Percentiles rank a stretch among this genome's conserved stretches.
These are phyloP conservation scores for Otis tarda DNA, from an alignment of 2,113 vertebrate genomes.

Conservation along the genomic window DNA sequence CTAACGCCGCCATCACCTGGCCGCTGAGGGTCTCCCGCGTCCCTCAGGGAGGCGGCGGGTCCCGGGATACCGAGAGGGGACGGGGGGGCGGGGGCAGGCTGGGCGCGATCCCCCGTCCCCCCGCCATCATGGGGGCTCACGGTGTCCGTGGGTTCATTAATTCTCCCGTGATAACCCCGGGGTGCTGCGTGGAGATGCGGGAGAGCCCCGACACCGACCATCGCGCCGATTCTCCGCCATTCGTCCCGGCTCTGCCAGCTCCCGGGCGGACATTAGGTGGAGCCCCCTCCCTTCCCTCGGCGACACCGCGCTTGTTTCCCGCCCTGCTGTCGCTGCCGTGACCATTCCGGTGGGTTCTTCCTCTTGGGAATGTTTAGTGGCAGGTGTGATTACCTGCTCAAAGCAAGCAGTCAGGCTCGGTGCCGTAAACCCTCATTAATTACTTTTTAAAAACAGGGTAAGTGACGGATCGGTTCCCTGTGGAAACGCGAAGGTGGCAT, in stretches of 20 bases:
- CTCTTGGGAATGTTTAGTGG: too few species aligned
- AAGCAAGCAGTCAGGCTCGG: neutral
- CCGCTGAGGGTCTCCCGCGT: too few species aligned
- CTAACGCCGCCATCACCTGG: neutral
- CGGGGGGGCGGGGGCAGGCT: neutral
- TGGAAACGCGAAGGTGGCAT: neutral
- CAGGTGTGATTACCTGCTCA: neutral
- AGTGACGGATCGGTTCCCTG: neutral
- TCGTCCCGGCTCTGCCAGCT: neutral
- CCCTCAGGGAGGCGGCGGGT: neutral
- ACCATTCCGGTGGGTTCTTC: neutral
- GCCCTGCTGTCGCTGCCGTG: neutral
- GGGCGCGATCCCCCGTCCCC: too few species aligned
- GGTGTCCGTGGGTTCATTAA: too few species aligned
- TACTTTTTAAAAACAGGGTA: neutral
- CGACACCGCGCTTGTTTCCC: neutral
- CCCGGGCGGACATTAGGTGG: neutral
- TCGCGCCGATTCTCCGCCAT: rapidly evolving
- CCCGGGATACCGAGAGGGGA: neutral
- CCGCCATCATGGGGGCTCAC: neutral
- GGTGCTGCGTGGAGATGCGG: neutral
- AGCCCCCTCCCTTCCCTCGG: neutral
- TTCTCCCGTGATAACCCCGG: neutral
- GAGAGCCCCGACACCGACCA: neutral
- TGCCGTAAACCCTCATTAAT: neutral